Evolutionary conservation across 1,140 invertebrate species (phyloP).

Genomic region (Harpegnathos saltator): DNA sequence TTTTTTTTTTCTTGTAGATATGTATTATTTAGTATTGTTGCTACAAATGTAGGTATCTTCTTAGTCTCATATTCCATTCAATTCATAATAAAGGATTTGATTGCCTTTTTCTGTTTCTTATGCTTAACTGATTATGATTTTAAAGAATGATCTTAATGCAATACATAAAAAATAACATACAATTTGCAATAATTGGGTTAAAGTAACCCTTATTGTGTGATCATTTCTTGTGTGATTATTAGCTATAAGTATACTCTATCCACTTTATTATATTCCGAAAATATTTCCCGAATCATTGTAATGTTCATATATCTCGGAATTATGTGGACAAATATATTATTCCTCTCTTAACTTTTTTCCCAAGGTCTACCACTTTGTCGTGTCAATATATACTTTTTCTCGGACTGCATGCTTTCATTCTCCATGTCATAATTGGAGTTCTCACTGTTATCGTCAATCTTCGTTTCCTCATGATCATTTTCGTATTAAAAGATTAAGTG

Average conservation of each 20-base stretch:
- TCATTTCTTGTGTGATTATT: no score
- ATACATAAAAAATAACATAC: neutral
- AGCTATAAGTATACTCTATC: conserved; percentile 94
- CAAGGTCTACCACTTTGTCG: neutral
- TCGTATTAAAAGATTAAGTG: no score
- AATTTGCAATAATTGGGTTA: neutral
- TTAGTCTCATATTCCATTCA: conserved; percentile 98
- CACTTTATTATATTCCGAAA: conserved; percentile 92
- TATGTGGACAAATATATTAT: conserved; percentile 95
- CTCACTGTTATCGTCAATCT: no score
- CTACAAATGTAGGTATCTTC: conserved; percentile 94
- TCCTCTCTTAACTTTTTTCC: conserved; percentile 84
- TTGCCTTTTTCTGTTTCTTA: conserved; percentile 87
- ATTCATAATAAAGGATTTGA: conserved; percentile 94
- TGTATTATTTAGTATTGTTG: conserved; percentile 92
- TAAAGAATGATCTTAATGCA: conserved; percentile 52
- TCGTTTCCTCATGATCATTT: no score
- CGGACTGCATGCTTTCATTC: no score
- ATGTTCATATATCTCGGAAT: conserved; percentile 96
- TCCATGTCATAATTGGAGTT: no score
- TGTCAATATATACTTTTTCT: neutral
- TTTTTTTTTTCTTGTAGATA: conserved; percentile 94
- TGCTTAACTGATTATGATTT: conserved; percentile 78
- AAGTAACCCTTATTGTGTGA: neutral
- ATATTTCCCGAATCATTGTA: conserved; percentile 91